phyloP scores from a whole-genome alignment of 1,140 invertebrate genomes.

The Wiebesia pumilae region DNA sequence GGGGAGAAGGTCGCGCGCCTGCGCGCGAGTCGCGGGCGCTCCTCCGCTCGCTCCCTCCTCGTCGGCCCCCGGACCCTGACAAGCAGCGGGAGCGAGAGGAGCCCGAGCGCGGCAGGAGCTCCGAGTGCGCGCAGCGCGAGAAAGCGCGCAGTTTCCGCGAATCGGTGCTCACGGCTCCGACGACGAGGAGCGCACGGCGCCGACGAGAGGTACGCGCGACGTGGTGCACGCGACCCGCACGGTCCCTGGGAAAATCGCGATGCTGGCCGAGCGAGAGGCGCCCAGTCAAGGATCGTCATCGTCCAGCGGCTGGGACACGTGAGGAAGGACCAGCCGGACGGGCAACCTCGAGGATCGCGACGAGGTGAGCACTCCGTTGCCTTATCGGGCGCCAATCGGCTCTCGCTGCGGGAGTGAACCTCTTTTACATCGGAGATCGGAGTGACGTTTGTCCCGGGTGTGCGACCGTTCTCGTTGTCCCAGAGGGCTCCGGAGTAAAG shows the following conservation, averaged over 20 bases:
- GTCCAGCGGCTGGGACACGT: conserved; percentile 19
- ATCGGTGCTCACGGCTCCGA: conserved; percentile 23
- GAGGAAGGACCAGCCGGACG: background rate
- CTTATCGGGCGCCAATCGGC: background rate
- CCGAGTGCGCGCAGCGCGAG: conserved; percentile 28
- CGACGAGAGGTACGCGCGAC: background rate
- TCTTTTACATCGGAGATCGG: no score
- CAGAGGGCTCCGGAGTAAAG: no score
- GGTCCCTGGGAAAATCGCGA: background rate
- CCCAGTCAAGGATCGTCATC: background rate
- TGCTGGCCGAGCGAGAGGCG: background rate
- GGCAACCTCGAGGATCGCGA: background rate
- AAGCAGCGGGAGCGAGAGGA: background rate
- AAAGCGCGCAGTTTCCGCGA: conserved; percentile 54
- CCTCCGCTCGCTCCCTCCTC: conserved; percentile 4
- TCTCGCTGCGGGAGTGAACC: background rate
- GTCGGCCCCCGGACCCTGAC: background rate
- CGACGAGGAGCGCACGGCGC: background rate
- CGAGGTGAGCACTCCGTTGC: conserved; percentile 27
- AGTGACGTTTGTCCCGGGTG: no score
- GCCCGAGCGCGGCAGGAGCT: background rate
- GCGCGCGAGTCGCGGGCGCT: conserved; percentile 36
- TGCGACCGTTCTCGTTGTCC: no score
- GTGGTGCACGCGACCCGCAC: background rate
- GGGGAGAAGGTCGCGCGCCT: conserved; percentile 55